Base-by-base conservation (phyloP, 2,797 vertebrate genomes). In the Ceryle rudis region DNA sequence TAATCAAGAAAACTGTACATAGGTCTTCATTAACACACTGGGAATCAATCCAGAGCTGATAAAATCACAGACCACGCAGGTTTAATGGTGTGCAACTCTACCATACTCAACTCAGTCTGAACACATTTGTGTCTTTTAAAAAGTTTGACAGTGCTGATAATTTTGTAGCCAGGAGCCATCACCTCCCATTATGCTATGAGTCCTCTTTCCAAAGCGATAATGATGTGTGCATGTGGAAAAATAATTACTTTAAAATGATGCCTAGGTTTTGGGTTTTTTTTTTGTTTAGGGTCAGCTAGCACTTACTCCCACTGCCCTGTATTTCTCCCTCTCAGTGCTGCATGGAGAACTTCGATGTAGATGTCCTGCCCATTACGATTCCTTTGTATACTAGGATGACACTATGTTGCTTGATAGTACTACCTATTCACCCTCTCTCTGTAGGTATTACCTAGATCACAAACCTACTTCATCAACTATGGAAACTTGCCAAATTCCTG, bases 1-100 rank as follows among this genome's bases (percentile, higher is more conserved):
- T 97, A 97, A 98, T 97, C 95, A 97, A 97, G 96, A 97, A 97
- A 98, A 96, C 93, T 96, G 97, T 94, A 97, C 89, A 70, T 95
- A 97, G 90, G 91, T 95, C 93, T 97, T 97, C 86, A 97, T 98
- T 97, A 97, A 96, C 96, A 97, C 95, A 95, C 35, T 15, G 35
- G 83, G 91, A 98, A 97, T 97, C 94, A 97, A 81, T 78, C 80
- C 93, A 95, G 78, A 91, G 74, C 78, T 97, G 95, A 97, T 81
- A 95, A 97, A 97, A 97, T 96, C 92, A 97, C 89, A 77, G 79
- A 97, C 92, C 73, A 90, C 57, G 71, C 65, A 97, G 94, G 79
- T 94, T 97, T 96, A 97, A 91, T 51, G 73, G 78, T 85, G 39
- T 81, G 92, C 42, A 75, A 96, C 86, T 95, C 91, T 86, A 81